Conservation (phyloP, 2,888 invertebrate species). For the Mimas tiliae region DNA sequence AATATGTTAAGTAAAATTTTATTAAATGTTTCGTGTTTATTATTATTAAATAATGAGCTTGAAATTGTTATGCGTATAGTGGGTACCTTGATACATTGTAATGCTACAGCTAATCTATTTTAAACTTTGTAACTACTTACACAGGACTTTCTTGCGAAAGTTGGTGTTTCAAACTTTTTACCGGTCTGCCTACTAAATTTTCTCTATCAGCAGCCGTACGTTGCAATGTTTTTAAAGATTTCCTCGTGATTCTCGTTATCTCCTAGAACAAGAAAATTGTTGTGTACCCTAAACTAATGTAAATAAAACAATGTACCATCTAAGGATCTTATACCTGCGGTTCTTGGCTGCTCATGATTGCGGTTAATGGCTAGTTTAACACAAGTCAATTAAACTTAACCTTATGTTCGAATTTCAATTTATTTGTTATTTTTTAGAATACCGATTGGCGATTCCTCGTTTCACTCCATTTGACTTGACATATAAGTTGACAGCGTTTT, state of each 20-base stretch:
- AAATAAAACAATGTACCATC: neutral
- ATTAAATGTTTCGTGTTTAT: neutral
- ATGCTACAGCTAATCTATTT: neutral
- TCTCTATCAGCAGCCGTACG: slow-evolving; percentile 89
- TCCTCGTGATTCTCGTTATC: slow-evolving; percentile 69
- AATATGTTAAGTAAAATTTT: neutral
- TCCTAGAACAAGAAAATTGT: slow-evolving; percentile 15
- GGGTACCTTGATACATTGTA: neutral
- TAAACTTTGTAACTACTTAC: slow-evolving; percentile 59
- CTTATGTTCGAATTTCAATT: no score
- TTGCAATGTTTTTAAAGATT: slow-evolving; percentile 90
- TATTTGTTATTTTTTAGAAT: no score
- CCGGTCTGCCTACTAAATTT: slow-evolving; percentile 88
- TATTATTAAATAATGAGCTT: no score
- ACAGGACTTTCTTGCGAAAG: slow-evolving; percentile 77
- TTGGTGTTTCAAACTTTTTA: slow-evolving; percentile 79
- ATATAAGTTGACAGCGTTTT: neutral
- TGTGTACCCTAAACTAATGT: neutral
- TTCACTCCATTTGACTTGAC: neutral
- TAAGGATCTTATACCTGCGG: neutral
- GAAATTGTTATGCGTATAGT: no score
- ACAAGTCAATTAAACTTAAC: neutral
- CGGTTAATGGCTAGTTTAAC: neutral
- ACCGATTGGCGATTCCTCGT: no score
- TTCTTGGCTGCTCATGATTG: slow-evolving; percentile 21